Evolutionary conservation across 2,113 vertebrate genomes (phyloP).

Genomic region (Camarhynchus parvulus): DNA sequence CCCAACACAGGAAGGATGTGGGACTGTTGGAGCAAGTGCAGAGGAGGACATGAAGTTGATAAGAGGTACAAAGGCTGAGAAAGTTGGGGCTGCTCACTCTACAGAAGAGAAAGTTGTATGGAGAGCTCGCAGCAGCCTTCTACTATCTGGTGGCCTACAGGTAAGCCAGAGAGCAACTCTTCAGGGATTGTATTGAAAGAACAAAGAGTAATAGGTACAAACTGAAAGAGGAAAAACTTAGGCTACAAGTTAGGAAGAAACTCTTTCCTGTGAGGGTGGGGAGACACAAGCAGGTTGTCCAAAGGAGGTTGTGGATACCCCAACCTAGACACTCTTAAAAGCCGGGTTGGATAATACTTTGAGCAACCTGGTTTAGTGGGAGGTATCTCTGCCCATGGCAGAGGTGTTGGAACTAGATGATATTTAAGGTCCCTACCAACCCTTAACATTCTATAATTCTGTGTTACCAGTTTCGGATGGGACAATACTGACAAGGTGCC

Average conservation of each 20-base stretch:
- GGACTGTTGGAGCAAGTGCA: background rate
- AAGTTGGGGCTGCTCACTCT: background rate
- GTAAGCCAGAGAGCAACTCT: background rate
- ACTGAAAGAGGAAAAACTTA: background rate
- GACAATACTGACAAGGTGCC: accelerated
- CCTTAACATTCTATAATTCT: background rate
- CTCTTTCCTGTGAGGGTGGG: background rate
- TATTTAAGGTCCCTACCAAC: background rate
- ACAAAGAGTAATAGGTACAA: background rate
- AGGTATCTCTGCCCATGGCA: background rate
- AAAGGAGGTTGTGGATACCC: background rate
- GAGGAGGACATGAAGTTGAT: background rate
- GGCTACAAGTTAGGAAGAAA: background rate
- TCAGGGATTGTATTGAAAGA: background rate
- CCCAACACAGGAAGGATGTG: background rate
- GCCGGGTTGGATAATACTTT: background rate
- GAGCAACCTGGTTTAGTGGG: background rate
- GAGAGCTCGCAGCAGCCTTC: background rate
- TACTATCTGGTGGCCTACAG: background rate
- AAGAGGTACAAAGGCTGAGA: background rate
- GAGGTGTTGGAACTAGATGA: too few relatives aligned
- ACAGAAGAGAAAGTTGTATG: background rate
- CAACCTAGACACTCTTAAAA: background rate
- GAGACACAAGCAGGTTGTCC: background rate
- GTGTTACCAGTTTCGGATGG: accelerated